These are phyloP conservation scores for Oophaga pumilio DNA, from an alignment of 2,113 vertebrate genomes.

Conservation along the genomic window DNA sequence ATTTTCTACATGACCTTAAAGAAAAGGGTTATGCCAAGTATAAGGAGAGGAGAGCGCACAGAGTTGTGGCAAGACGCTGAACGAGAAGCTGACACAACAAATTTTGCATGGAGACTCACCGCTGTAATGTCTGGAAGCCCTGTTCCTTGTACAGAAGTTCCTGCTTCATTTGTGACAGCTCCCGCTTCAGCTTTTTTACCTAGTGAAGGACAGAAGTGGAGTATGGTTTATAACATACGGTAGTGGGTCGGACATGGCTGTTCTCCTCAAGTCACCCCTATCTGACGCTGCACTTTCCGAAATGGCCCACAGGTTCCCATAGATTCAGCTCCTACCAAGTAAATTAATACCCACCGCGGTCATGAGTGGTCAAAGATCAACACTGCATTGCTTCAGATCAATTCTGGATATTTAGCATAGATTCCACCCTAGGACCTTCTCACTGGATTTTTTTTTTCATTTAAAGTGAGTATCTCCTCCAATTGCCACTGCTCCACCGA, in stretches of 20 bases:
- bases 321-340: too few species aligned
- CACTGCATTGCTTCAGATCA: too few species aligned
- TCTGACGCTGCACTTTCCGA: too few species aligned
- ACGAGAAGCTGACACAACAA: slow-evolving; percentile 18
- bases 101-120: slow-evolving; percentile 74
- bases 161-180: slow-evolving; percentile 86
- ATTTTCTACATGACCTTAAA: slow-evolving; percentile 49
- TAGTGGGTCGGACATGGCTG: neutral
- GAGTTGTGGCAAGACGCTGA: slow-evolving; percentile 18
- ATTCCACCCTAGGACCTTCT: too few species aligned
- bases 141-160: slow-evolving; percentile 84
- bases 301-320: too few species aligned
- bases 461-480: too few species aligned
- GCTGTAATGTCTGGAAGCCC: slow-evolving; percentile 83
- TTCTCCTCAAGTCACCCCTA: too few species aligned
- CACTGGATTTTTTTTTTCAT: too few species aligned
- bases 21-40: slow-evolving; percentile 42
- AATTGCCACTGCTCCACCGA: too few species aligned
- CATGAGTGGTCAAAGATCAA: too few species aligned
- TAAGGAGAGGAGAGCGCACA: neutral
- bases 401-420: too few species aligned
- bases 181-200: slow-evolving; percentile 85
- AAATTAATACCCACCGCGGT: too few species aligned
- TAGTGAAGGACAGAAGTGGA: slow-evolving; percentile 65
- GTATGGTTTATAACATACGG: neutral